These are phyloP conservation scores for Melanotaenia duboulayi DNA, from an alignment of 2,113 vertebrate genomes.

Conservation along the genomic window DNA sequence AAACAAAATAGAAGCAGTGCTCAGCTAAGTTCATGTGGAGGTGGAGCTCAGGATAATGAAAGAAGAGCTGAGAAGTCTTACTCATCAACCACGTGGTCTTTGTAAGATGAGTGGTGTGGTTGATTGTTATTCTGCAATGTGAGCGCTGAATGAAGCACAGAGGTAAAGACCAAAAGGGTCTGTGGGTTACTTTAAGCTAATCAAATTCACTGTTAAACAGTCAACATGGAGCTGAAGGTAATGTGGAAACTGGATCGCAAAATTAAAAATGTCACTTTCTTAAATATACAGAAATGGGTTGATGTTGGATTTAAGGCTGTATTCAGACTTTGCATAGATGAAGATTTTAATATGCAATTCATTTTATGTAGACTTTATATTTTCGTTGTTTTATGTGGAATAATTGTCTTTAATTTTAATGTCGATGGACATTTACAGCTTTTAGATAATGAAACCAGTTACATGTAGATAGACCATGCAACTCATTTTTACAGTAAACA, in stretches of 20 bases:
- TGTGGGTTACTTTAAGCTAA: background rate
- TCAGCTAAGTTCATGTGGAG: slow-evolving; percentile 34
- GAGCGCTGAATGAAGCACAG: slow-evolving; percentile 17
- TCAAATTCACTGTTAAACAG: background rate
- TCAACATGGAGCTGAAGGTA: background rate
- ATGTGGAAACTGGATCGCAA: background rate
- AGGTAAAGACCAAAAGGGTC: background rate
- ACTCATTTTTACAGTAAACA: background rate
- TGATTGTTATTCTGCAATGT: slow-evolving; percentile 43
- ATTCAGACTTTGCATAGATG: background rate
- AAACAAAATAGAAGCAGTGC: slow-evolving; percentile 32
- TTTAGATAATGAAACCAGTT: slow-evolving; percentile 11
- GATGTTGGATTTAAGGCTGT: background rate
- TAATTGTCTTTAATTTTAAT: slow-evolving; percentile 15
- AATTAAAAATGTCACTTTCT: background rate
- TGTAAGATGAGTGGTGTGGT: slow-evolving; percentile 73
- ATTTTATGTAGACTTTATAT: slow-evolving; percentile 14
- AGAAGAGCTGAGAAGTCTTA: slow-evolving; percentile 60
- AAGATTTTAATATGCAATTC: background rate
- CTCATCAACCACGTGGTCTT: slow-evolving; percentile 21
- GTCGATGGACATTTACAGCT: background rate
- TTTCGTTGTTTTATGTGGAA: slow-evolving; percentile 9
- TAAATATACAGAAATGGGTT: background rate
- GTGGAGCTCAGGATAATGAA: slow-evolving; percentile 56
- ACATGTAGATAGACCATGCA: background rate